A percentile compares a stretch with the other conserved stretches of the same genome.
These are phyloP conservation scores for Parnassius apollo DNA, from an alignment of 2,888 invertebrate species.

Conservation along the genomic window DNA sequence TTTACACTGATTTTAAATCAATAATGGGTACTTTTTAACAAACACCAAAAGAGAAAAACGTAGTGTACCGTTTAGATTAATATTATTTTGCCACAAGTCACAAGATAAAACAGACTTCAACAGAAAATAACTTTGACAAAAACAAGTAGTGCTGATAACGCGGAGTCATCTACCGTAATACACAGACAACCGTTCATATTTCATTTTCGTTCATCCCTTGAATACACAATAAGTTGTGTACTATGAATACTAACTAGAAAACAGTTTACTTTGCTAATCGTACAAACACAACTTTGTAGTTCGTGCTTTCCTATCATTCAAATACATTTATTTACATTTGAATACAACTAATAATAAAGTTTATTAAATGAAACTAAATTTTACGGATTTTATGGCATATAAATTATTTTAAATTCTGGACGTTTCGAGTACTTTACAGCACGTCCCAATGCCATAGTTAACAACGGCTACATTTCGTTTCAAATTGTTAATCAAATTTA, in stretches of 20 bases:
- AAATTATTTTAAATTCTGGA: too few species aligned
- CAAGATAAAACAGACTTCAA: background rate
- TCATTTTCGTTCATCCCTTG: conserved; percentile 70
- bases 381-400: too few species aligned
- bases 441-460: too few species aligned
- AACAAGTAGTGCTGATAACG: conserved; percentile 51
- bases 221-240: conserved; percentile 72
- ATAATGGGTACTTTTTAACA: too few species aligned
- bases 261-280: conserved; percentile 79
- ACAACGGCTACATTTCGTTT: too few species aligned
- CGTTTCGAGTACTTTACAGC: too few species aligned
- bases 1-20: too few species aligned
- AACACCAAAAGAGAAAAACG: too few species aligned
- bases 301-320: conserved; percentile 56
- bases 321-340: conserved; percentile 27
- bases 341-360: too few species aligned
- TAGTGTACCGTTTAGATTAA: too few species aligned
- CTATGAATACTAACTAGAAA: conserved; percentile 77
- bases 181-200: conserved; percentile 75
- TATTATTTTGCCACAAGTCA: background rate
- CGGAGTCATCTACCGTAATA: conserved; percentile 70
- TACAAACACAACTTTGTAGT: conserved; percentile 74
- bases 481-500: too few species aligned
- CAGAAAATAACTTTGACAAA: conserved; percentile 31
- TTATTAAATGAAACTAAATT: too few species aligned